Conservation (phyloP, 2,113 vertebrate genomes). For the Esox niger region DNA sequence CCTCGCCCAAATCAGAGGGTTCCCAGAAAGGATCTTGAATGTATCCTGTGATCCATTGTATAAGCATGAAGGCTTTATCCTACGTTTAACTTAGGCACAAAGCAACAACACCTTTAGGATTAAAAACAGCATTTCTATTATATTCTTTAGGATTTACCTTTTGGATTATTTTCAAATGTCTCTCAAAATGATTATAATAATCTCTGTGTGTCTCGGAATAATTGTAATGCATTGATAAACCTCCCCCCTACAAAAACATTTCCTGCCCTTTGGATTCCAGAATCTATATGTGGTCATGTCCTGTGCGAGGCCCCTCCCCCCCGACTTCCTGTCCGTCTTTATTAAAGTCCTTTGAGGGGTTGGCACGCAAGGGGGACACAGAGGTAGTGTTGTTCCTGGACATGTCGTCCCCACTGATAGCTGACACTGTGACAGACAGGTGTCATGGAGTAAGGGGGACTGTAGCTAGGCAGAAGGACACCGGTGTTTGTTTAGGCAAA, state of each 20-base stretch:
- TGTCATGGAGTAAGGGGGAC: conserved; percentile 64
- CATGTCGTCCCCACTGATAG: conserved; percentile 60
- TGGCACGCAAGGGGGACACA: conserved; percentile 67
- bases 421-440: conserved; percentile 75
- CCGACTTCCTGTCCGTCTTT: conserved; percentile 82
- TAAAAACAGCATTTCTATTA: neutral
- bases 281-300: conserved; percentile 78
- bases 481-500: conserved; percentile 67
- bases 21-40: conserved; percentile 7
- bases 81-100: conserved; percentile 30
- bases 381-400: conserved; percentile 77
- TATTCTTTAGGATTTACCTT: conserved; percentile 6
- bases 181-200: conserved; percentile 10
- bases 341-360: conserved; percentile 77
- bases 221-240: conserved; percentile 45
- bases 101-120: neutral
- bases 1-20: conserved; percentile 26
- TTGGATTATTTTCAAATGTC: conserved; percentile 22
- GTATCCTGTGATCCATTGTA: conserved; percentile 1
- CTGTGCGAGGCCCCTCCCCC: conserved; percentile 67
- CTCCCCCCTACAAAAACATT: conserved; percentile 63
- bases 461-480: conserved; percentile 50
- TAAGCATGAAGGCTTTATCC: neutral
- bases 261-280: conserved; percentile 74
- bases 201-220: conserved; percentile 4